Evolutionary conservation across 1,140 invertebrate genomes (phyloP).

Genomic region (Panagrolaimus sp.): DNA sequence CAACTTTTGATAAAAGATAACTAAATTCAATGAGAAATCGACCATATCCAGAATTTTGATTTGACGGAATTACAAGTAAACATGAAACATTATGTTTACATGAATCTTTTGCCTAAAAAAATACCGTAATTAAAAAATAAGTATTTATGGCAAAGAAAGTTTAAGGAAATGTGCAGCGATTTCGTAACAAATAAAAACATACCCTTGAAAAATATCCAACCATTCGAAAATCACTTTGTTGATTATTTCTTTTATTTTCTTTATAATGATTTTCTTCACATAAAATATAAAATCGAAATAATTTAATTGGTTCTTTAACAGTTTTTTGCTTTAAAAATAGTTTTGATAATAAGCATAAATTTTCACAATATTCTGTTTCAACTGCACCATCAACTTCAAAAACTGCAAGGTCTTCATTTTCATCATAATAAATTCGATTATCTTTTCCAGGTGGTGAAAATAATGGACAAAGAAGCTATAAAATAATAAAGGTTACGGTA

Average conservation of each 20-base stretch:
- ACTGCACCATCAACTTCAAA: slow-evolving; percentile 99
- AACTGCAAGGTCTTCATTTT: slow-evolving; percentile 17
- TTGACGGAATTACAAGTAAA: slow-evolving; percentile 97
- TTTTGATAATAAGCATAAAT: slow-evolving; percentile 92
- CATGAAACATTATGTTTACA: slow-evolving; percentile 86
- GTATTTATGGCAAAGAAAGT: no score
- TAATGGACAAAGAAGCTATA: not conserved
- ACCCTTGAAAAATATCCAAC: slow-evolving; percentile 98
- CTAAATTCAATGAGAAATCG: slow-evolving; percentile 96
- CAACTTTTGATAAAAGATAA: slow-evolving; percentile 85
- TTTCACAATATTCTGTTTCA: slow-evolving; percentile 95
- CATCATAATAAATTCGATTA: not conserved
- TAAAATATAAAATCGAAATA: slow-evolving; percentile 98
- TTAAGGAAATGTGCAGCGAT: slow-evolving; percentile 84
- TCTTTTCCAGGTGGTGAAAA: not conserved
- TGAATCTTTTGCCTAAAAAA: no score
- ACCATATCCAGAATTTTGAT: slow-evolving; percentile 90
- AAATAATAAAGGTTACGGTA: no score
- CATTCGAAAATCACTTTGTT: slow-evolving; percentile 69
- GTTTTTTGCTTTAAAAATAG: slow-evolving; percentile 98
- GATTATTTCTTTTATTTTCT: no score
- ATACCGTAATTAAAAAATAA: no score
- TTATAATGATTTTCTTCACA: slow-evolving; percentile 66
- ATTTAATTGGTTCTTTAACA: slow-evolving; percentile 96
- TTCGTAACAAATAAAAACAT: slow-evolving; percentile 62